Evolutionary conservation across 2,888 invertebrate genomes (phyloP).

Genomic region (Eugnorisma glareosa): DNA sequence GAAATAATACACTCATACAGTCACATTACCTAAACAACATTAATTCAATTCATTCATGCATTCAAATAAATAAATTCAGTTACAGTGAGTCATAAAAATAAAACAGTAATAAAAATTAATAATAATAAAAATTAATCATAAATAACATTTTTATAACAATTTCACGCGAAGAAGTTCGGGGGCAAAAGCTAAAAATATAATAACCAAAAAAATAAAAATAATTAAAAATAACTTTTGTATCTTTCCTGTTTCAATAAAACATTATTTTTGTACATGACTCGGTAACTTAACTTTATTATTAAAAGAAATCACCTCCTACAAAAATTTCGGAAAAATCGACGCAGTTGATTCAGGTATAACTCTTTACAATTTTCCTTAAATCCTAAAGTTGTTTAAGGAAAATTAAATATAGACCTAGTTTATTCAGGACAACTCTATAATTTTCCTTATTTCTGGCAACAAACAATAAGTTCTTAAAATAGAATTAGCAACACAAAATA

Average conservation of each 20-base stretch:
- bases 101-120: too few species aligned
- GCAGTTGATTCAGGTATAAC: neutral
- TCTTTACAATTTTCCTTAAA: neutral
- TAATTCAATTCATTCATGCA: too few species aligned
- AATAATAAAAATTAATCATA: too few species aligned
- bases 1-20: too few species aligned
- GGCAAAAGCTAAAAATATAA: too few species aligned
- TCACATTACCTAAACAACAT: too few species aligned
- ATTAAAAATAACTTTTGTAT: too few species aligned
- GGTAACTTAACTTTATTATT: neutral
- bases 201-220: too few species aligned
- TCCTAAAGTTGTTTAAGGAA: neutral
- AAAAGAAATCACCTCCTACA: conserved; percentile 1
- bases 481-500: neutral
- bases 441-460: neutral
- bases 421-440: neutral
- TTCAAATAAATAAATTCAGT: too few species aligned
- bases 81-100: too few species aligned
- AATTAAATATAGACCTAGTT: neutral
- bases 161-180: too few species aligned
- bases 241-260: neutral
- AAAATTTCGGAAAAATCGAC: neutral
- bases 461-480: neutral
- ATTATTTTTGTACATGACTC: neutral
- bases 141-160: too few species aligned